These are phyloP conservation scores for Calameuta pallipes DNA, from an alignment of 2,888 invertebrate species.

Conservation along the genomic window DNA sequence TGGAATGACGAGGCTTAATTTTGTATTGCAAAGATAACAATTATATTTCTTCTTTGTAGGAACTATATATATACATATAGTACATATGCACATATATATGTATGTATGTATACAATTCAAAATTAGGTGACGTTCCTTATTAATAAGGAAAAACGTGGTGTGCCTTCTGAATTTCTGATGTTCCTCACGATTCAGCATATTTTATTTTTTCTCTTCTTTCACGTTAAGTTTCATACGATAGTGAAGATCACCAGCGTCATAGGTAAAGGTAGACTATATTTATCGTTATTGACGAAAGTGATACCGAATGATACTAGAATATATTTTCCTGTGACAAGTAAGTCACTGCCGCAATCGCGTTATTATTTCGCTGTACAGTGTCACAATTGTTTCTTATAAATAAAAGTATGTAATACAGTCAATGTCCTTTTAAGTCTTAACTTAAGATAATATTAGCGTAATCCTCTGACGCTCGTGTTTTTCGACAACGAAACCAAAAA, in stretches of 20 bases:
- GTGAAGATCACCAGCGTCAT: background rate
- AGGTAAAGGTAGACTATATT: background rate
- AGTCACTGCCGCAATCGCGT: background rate
- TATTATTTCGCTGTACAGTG: background rate
- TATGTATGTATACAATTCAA: too few relatives aligned
- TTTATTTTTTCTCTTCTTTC: background rate
- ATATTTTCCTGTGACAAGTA: background rate
- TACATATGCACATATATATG: background rate
- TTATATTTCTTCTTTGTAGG: background rate
- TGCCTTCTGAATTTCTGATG: constrained; percentile 49
- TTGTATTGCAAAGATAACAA: background rate
- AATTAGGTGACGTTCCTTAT: constrained; percentile 36
- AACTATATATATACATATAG: background rate
- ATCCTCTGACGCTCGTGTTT: background rate
- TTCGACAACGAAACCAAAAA: background rate
- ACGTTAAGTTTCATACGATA: background rate
- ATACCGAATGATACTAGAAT: background rate
- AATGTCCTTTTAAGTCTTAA: background rate
- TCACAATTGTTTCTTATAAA: background rate
- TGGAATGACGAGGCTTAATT: background rate
- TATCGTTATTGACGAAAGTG: background rate
- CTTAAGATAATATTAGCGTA: background rate
- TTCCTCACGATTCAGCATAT: constrained; percentile 30
- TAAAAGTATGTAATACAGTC: background rate
- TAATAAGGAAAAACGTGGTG: constrained; percentile 33